These are phyloP conservation scores for Serripes groenlandicus DNA, from an alignment of 2,888 invertebrate species.

Conservation along the genomic window DNA sequence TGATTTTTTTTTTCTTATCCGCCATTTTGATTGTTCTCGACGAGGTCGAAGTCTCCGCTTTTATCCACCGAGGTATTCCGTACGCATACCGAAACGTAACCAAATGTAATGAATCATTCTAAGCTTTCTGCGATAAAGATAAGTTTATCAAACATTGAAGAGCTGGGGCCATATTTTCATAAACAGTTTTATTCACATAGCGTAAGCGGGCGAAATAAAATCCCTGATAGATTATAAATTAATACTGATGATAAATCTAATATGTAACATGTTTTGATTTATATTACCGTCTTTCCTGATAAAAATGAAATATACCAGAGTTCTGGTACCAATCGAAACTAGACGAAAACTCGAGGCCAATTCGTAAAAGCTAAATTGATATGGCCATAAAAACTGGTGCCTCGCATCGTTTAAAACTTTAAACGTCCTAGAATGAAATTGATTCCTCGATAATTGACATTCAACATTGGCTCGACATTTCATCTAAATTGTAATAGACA, in stretches of 20 bases:
- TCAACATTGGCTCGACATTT: background rate
- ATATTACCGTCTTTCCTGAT: constrained; percentile 19
- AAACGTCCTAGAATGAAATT: constrained; percentile 8
- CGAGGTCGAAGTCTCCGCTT: constrained; percentile 11
- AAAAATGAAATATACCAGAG: constrained; percentile 27
- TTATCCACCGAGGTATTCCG: constrained; percentile 8
- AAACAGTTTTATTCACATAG: constrained; percentile 20
- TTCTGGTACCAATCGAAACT: constrained; percentile 6
- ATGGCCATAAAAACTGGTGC: constrained; percentile 18
- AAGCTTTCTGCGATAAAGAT: constrained; percentile 24
- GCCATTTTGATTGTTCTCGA: constrained; percentile 41
- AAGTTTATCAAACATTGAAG: constrained; percentile 17
- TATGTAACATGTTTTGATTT: constrained; percentile 32
- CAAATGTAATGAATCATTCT: constrained; percentile 38
- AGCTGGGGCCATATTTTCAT: background rate
- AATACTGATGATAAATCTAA: constrained; percentile 31
- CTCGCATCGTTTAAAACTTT: constrained; percentile 3
- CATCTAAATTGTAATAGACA: background rate
- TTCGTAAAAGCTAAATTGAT: constrained; percentile 20
- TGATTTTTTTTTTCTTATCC: constrained; percentile 37
- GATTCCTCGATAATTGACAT: constrained; percentile 14
- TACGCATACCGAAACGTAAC: constrained; percentile 39
- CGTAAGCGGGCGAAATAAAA: constrained; percentile 27
- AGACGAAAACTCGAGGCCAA: constrained; percentile 1
- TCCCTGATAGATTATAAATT: constrained; percentile 24